phyloP scores from a whole-genome alignment of 1,140 invertebrate species.

The Limonius californicus region DNA sequence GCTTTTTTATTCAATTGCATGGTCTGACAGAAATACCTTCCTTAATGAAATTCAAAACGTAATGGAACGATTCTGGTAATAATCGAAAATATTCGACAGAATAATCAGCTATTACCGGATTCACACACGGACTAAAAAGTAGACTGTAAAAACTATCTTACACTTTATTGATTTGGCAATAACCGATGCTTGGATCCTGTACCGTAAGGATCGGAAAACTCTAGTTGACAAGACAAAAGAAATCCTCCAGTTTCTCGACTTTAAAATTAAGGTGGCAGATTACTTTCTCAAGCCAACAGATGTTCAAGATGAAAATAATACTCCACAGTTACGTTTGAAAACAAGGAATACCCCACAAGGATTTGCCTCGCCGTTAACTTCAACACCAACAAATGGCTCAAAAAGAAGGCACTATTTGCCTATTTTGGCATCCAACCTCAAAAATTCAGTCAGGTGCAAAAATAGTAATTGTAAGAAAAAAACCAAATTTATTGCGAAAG shows the following conservation, averaged over 20 bases:
- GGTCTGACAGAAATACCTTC: too few relatives aligned
- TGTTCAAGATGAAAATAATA: background rate
- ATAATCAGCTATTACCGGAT: slow-evolving; percentile 18
- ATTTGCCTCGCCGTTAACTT: background rate
- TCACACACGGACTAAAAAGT: background rate
- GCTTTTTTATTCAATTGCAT: too few relatives aligned
- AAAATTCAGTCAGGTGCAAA: slow-evolving; percentile 4
- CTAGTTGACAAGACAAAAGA: background rate
- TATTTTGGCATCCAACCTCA: background rate
- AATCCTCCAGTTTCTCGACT: background rate
- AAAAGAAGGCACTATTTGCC: background rate
- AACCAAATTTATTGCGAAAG: background rate
- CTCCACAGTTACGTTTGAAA: background rate
- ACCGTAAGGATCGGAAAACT: background rate
- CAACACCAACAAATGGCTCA: background rate
- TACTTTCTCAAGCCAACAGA: background rate
- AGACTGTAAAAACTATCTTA: slow-evolving; percentile 15
- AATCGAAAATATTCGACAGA: slow-evolving; percentile 2
- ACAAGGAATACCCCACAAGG: background rate
- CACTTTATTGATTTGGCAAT: slow-evolving; percentile 1
- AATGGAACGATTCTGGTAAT: too few relatives aligned
- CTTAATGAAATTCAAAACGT: too few relatives aligned
- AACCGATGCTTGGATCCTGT: slow-evolving; percentile 3
- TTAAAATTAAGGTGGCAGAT: slow-evolving; percentile 3
- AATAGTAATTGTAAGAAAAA: background rate